Conservation (phyloP, 23 tunicate genomes). For the Trididemnum clinides region DNA sequence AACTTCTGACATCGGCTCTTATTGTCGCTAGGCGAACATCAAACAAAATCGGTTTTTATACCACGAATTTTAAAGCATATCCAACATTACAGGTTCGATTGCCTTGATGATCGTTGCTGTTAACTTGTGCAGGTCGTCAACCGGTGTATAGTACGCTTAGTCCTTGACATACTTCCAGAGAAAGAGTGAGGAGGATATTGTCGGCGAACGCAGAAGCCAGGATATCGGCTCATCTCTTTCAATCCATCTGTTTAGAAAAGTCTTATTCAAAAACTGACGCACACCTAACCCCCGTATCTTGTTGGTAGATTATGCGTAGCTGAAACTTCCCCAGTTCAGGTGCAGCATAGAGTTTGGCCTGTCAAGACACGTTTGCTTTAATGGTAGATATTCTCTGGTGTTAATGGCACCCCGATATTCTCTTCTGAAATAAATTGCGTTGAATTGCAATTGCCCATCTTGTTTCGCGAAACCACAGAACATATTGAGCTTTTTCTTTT, state of each 20-base stretch:
- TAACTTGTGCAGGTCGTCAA: neutral
- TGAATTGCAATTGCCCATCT: too few species aligned
- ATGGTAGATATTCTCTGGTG: too few species aligned
- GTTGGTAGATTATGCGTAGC: neutral
- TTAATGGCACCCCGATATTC: too few species aligned
- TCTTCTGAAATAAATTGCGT: too few species aligned
- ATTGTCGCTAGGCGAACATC: too few species aligned
- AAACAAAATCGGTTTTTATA: too few species aligned
- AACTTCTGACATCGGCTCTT: too few species aligned
- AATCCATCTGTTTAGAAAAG: neutral
- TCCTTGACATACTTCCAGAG: neutral
- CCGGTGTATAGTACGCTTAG: neutral
- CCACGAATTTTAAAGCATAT: conserved; percentile 5
- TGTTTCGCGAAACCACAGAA: too few species aligned
- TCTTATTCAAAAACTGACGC: neutral
- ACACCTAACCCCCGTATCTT: neutral
- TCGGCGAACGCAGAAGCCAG: neutral
- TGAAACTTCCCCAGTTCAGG: neutral
- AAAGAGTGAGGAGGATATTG: neutral
- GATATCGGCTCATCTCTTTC: neutral
- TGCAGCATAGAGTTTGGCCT: neutral
- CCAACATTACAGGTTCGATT: neutral
- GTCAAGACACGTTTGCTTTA: too few species aligned
- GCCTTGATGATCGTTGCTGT: neutral
- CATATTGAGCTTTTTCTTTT: too few species aligned